Evolutionary conservation across 2,888 invertebrate species (phyloP).

Genomic region (Pseudococcus viburni): DNA sequence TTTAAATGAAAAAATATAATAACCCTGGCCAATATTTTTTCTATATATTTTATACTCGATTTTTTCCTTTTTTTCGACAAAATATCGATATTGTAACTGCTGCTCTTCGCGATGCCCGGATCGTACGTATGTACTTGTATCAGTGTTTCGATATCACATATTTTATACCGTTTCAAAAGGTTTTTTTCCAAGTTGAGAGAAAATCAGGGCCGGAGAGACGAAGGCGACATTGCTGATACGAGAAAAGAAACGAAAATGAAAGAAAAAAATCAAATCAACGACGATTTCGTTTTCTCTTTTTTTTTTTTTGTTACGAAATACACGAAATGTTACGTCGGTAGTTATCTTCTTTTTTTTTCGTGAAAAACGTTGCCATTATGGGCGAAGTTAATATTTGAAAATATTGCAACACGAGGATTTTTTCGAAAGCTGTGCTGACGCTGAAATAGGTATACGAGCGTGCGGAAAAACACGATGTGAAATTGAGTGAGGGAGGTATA

Average conservation of each 20-base stretch:
- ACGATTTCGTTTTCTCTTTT: background rate
- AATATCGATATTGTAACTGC: background rate
- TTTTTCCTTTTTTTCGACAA: background rate
- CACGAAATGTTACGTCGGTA: background rate
- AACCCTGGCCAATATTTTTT: slow-evolving; percentile 17
- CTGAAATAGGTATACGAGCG: background rate
- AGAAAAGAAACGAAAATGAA: background rate
- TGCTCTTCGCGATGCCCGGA: background rate
- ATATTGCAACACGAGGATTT: background rate
- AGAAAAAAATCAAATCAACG: background rate
- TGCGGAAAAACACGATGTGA: background rate
- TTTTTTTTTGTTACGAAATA: background rate
- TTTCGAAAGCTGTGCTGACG: background rate
- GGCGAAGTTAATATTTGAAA: background rate
- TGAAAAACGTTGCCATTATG: background rate
- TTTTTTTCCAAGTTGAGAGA: no score
- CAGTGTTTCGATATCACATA: background rate
- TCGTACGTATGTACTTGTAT: background rate
- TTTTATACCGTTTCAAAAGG: background rate
- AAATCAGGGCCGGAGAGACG: background rate
- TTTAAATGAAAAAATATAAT: background rate
- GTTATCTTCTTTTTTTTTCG: background rate
- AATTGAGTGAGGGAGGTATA: no score
- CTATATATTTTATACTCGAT: background rate
- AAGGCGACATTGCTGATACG: background rate